phyloP scores from a whole-genome alignment of 2,797 vertebrate genomes.

The Caiman crocodilus region DNA sequence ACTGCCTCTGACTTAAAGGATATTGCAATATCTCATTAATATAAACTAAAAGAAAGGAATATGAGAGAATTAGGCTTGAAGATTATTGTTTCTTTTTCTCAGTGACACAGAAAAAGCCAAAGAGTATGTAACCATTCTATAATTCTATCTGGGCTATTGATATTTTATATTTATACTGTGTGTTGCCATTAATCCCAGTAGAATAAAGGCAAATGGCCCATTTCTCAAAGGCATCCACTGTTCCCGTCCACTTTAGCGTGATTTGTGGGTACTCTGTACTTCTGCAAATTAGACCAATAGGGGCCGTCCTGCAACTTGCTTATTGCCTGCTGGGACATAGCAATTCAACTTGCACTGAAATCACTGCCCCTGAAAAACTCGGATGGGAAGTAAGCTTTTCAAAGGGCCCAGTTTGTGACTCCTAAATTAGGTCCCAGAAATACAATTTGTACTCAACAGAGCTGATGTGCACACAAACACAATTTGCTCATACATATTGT shows the following conservation, averaged over 20 bases:
- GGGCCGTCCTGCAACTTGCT: not conserved
- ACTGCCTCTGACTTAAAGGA: conserved; percentile 52
- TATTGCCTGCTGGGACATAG: not conserved
- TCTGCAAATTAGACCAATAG: conserved; percentile 7
- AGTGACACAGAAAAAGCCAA: conserved; percentile 25
- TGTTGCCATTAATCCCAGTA: conserved; percentile 40
- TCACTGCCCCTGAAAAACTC: not conserved
- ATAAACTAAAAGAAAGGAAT: conserved; percentile 56
- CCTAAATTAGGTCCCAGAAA: not conserved
- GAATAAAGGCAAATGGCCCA: conserved; percentile 22
- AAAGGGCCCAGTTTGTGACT: not conserved
- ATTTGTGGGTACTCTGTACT: not conserved
- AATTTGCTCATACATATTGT: not conserved
- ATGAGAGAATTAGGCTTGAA: conserved; percentile 57
- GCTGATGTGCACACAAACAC: not conserved
- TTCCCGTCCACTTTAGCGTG: not conserved
- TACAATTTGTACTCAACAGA: not conserved
- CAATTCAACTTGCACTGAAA: conserved; percentile 1
- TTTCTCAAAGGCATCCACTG: conserved; percentile 12
- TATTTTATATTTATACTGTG: conserved; percentile 45
- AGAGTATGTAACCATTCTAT: conserved; percentile 37
- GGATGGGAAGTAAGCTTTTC: fast-evolving
- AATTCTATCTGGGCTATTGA: conserved; percentile 50
- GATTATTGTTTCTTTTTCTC: conserved; percentile 57
- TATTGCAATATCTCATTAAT: conserved; percentile 68